Base-by-base conservation (phyloP, 2,113 vertebrate species). In the Rhea americana region DNA sequence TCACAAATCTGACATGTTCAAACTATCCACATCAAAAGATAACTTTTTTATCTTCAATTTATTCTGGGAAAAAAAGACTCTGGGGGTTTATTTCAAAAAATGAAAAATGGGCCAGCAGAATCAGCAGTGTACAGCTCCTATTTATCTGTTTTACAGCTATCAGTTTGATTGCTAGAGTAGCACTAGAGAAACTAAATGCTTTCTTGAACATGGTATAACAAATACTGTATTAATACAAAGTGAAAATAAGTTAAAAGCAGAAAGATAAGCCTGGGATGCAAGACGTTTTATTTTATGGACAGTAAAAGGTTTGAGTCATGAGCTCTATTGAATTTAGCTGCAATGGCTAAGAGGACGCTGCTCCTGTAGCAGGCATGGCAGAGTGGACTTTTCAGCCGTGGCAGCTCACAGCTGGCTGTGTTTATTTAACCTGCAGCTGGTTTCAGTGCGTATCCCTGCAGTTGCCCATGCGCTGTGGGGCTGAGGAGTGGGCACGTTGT, bases 81-180 rank as follows among this genome's bases (percentile, higher is more conserved):
- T 94, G 92, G 97, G 97, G 91, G 56, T 95, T 97, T 97, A 96
- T 97, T 97, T 97, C 91, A 77, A 95, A 96, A 97, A 96, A 97
- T 97, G 97, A 98, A 97, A 97, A 98, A 98, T 97, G 97, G 93
- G 77, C 85, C 63, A 26, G 87, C 67, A 96, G 94, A 94, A 95
- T 93, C 13, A 3, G 25, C 87, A 91, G 87, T 90, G 85, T 92
- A 85, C 67, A 87, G 95, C 94, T 96, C 92, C 96, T 97, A 90
- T 98, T 98, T 97, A 98, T 97, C 97, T 98, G 94, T 77, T 97
- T 96, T 97, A 97, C 94, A 97, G 95, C 95, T 96, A 96, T 96
- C 96, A 89, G 56, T 91, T 97, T 92, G 97, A 96, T 97, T 95
- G 89, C 92, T 91, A 85, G 94, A 91, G 93, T 93, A 97, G 86